Percentiles rank a stretch among this genome's conserved stretches.
These are phyloP conservation scores for Drosophila erecta DNA, from an alignment of 1,140 invertebrate genomes.

Conservation along the genomic window DNA sequence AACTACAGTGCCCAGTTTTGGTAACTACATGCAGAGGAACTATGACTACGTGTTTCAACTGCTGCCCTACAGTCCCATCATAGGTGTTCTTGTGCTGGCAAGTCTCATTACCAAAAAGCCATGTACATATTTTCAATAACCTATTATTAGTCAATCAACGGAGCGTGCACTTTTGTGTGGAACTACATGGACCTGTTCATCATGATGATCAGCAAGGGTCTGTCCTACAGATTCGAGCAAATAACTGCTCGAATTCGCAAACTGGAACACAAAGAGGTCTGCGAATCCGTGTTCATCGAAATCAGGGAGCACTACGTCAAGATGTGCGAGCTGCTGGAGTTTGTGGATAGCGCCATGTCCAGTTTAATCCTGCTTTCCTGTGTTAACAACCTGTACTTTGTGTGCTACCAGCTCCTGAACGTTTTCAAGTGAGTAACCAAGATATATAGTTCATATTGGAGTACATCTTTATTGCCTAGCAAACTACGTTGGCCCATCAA, in stretches of 20 bases:
- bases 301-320: slow-evolving; percentile 87
- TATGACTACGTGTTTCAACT: slow-evolving; percentile 72
- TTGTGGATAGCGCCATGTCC: slow-evolving; percentile 86
- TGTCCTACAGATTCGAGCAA: slow-evolving; percentile 87
- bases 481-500: slow-evolving; percentile 85
- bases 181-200: slow-evolving; percentile 89
- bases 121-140: not conserved
- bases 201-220: slow-evolving; percentile 87
- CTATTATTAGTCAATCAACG: slow-evolving; percentile 55
- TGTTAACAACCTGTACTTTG: slow-evolving; percentile 89
- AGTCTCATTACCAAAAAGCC: not conserved
- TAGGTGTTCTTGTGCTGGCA: slow-evolving; percentile 55
- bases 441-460: no score
- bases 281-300: slow-evolving; percentile 87
- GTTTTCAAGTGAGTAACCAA: slow-evolving; percentile 87
- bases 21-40: slow-evolving; percentile 52
- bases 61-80: slow-evolving; percentile 50
- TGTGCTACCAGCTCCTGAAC: slow-evolving; percentile 90
- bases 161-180: slow-evolving; percentile 87
- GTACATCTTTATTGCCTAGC: slow-evolving; percentile 15
- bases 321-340: slow-evolving; percentile 86
- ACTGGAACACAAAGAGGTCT: slow-evolving; percentile 83
- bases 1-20: slow-evolving; percentile 41
- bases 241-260: slow-evolving; percentile 85
- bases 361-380: slow-evolving; percentile 89